Conservation (phyloP, 2,888 invertebrate species). For the Dolomedes plantarius region DNA sequence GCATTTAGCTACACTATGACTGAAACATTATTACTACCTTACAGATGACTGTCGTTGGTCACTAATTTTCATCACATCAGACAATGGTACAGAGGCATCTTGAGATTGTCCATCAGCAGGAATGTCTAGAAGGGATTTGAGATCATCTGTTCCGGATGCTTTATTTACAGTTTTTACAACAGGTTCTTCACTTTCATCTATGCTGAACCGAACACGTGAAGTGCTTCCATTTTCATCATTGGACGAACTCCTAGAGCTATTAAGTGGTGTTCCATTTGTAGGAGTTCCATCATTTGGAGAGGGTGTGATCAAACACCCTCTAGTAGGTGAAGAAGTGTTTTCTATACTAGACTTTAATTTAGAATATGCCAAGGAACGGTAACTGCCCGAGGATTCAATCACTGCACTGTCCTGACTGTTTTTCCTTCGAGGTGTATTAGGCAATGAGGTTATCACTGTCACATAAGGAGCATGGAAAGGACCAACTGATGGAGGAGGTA, state of each 20-base stretch:
- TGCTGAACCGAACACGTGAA: slow-evolving; percentile 60
- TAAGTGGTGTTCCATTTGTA: slow-evolving; percentile 36
- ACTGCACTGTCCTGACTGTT: slow-evolving; percentile 53
- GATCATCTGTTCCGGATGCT: slow-evolving; percentile 74
- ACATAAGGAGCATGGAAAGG: slow-evolving; percentile 45
- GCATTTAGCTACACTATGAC: slow-evolving; percentile 13
- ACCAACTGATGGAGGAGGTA: slow-evolving; percentile 73
- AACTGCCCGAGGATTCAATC: slow-evolving; percentile 36
- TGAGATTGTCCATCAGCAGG: slow-evolving; percentile 80
- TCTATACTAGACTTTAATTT: slow-evolving; percentile 42
- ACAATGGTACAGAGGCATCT: slow-evolving; percentile 80
- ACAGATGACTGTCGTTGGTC: slow-evolving; percentile 49
- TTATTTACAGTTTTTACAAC: slow-evolving; percentile 51
- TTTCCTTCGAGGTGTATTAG: slow-evolving; percentile 53
- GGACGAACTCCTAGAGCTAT: slow-evolving; percentile 27
- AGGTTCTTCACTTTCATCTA: slow-evolving; percentile 46
- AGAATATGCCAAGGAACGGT: slow-evolving; percentile 42
- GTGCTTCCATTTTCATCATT: slow-evolving; percentile 38
- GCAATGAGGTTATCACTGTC: slow-evolving; percentile 46
- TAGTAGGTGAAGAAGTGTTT: slow-evolving; percentile 26
- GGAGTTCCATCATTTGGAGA: slow-evolving; percentile 39
- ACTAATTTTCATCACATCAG: slow-evolving; percentile 75
- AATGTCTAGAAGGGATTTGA: slow-evolving; percentile 81
- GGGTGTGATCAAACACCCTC: slow-evolving; percentile 22
- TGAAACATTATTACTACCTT: slow-evolving; percentile 37